Evolutionary conservation across 2,888 invertebrate genomes (phyloP), one percentile per base, ranked within the genome.

Genomic region (Protula sp.): DNA sequence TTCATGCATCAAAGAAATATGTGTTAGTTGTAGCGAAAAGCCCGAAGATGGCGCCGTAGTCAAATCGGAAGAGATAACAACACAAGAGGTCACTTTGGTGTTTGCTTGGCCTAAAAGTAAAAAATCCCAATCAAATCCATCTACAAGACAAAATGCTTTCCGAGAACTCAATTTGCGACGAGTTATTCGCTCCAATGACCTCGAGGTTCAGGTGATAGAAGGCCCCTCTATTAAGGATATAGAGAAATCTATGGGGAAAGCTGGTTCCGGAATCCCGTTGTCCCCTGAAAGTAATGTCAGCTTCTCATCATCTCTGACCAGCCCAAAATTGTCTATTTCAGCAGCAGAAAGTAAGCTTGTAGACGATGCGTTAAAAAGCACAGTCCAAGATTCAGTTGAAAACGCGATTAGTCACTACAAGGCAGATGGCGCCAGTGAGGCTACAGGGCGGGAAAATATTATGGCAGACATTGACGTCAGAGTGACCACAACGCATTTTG

Each of bases 71-170:
- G 56, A 56, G 28, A 29, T 56, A 24, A 48, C 48, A 5, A 56
- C 56, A 4, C 56, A 56, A 30, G 56, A 56, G 24, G 48, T 56
- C 26, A 56, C 47, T 19, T 24, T 56, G 5, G 48, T 56, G 5
- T 56, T 56, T 27, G 48, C 26, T 4, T 56, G 56, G 56, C 56
- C 56, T 3, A 56, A 56, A 47, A 5, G 47, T 27, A 47, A 9
- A 56, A 3, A n/a, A 5, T 4, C 3, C 14, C 24, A 9, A 5
- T 14, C 29, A 28, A 3, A 9, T 31, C 4, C 9, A 4, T 4
- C 9, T 9, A 30, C 5, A 38, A 4, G 22, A 14, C 5, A 24
- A 5, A 4, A 56, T 3, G 47, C 48, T 5, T 56, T 48, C 28
- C 24, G 48, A 30, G 27, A 19, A 9, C 5, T 56, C 4, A 47